A percentile compares a stretch with the other conserved stretches of the same genome.
Evolutionary conservation across 2,888 invertebrate species (phyloP).

Genomic region (Alloplasta piceator): DNA sequence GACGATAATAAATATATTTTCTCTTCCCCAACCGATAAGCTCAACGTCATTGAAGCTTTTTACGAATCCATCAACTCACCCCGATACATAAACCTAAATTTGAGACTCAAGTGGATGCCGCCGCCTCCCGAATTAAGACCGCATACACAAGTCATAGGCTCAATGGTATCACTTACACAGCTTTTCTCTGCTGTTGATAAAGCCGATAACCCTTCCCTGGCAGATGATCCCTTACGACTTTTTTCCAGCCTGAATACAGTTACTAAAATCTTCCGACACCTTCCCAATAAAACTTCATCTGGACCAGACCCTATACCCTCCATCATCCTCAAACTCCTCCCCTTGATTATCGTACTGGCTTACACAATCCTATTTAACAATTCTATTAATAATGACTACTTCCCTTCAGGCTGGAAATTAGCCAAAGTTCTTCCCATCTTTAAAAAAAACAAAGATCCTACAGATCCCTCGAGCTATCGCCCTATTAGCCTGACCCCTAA

Average conservation of each 20-base stretch:
- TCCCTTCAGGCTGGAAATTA: background rate
- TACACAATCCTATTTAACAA: too few relatives aligned
- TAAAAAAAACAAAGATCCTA: background rate
- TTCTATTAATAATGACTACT: background rate
- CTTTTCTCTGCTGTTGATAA: slow-evolving; percentile 32
- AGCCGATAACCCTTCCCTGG: slow-evolving; percentile 26
- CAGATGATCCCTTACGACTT: fast-evolving
- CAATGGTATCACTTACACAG: slow-evolving; percentile 9
- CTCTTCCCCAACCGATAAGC: slow-evolving; percentile 16
- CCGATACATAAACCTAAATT: background rate
- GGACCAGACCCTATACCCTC: slow-evolving; percentile 24
- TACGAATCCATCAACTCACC: slow-evolving; percentile 49
- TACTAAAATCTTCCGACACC: background rate
- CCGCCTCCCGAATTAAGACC: too few relatives aligned
- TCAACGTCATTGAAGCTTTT: slow-evolving; percentile 49
- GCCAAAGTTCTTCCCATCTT: background rate
- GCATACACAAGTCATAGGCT: background rate
- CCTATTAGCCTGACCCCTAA: too few relatives aligned
- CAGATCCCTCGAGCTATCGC: too few relatives aligned
- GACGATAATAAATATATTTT: slow-evolving; percentile 32
- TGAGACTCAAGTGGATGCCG: background rate
- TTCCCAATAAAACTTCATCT: background rate
- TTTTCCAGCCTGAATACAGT: background rate
- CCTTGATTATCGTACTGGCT: background rate
- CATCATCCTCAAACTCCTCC: background rate